Percentiles rank a stretch among this genome's conserved stretches.
phyloP scores from a whole-genome alignment of 2,888 invertebrate genomes.

The Cantharis flavilabris region DNA sequence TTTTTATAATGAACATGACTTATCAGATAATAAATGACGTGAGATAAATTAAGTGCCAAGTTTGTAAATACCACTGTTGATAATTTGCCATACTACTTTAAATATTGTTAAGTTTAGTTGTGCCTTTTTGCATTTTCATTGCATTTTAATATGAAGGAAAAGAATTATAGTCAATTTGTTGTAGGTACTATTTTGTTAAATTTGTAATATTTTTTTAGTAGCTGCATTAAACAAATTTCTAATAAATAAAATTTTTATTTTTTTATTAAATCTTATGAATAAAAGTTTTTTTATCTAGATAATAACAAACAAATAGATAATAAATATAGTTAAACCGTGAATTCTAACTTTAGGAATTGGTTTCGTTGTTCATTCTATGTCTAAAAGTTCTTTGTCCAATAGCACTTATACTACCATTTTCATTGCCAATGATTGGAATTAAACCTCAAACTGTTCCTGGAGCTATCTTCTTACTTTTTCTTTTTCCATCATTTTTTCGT shows the following conservation, averaged over 20 bases:
- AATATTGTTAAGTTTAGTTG: not conserved
- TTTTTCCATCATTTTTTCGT: no score
- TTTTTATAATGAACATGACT: not conserved
- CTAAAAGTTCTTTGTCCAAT: conserved; percentile 10
- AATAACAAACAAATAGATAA: not conserved
- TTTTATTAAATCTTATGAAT: no score
- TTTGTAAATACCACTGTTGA: not conserved
- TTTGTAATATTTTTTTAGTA: not conserved
- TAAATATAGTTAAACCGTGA: not conserved
- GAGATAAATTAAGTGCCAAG: not conserved
- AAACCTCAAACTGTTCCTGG: conserved; percentile 7
- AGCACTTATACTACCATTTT: not conserved
- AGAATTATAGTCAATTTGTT: not conserved
- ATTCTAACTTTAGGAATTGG: conserved; percentile 8
- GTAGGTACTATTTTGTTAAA: not conserved
- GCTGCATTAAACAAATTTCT: not conserved
- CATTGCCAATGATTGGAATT: conserved; percentile 4
- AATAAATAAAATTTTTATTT: not conserved
- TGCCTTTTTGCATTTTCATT: not conserved
- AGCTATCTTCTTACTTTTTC: no score
- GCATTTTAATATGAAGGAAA: not conserved
- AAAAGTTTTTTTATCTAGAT: no score
- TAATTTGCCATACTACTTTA: not conserved
- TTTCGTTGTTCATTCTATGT: conserved; percentile 22
- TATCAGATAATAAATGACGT: not conserved